Evolutionary conservation across 2,113 vertebrate genomes (phyloP).

Genomic region (Micronisus gabar): DNA sequence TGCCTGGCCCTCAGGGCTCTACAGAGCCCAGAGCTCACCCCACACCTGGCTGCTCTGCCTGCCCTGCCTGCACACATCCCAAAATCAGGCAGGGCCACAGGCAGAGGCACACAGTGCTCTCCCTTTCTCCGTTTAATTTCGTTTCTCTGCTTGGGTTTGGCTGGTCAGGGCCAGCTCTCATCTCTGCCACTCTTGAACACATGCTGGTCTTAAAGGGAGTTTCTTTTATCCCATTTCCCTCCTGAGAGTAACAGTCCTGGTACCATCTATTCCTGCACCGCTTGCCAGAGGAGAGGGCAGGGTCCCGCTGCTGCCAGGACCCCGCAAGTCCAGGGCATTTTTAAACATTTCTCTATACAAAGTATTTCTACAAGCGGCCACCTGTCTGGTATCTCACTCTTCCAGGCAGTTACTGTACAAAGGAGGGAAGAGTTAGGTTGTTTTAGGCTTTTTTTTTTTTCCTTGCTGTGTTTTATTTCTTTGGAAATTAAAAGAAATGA

Average conservation of each 20-base stretch:
- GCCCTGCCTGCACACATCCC: background rate
- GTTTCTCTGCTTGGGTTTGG: background rate
- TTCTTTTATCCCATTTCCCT: background rate
- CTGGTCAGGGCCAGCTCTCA: background rate
- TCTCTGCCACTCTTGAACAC: background rate
- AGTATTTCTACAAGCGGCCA: background rate
- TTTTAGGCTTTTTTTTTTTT: background rate
- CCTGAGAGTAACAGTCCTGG: background rate
- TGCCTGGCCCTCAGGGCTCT: background rate
- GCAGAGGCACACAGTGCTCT: background rate
- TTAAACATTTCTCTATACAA: background rate
- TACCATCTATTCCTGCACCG: background rate
- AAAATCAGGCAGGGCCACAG: background rate
- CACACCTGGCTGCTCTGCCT: too few relatives aligned
- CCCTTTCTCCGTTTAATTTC: rapidly evolving
- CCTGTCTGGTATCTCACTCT: background rate
- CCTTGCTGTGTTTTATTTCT: background rate
- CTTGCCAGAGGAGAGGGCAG: background rate
- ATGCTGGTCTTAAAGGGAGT: background rate
- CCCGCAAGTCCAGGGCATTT: background rate
- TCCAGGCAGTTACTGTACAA: background rate
- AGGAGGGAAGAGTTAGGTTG: background rate
- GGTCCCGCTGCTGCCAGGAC: background rate
- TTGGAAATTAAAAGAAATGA: background rate
- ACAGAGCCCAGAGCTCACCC: background rate